Evolutionary conservation across 2,113 vertebrate genomes (phyloP), one percentile per base, ranked within the genome.

Genomic region (Scortum barcoo): DNA sequence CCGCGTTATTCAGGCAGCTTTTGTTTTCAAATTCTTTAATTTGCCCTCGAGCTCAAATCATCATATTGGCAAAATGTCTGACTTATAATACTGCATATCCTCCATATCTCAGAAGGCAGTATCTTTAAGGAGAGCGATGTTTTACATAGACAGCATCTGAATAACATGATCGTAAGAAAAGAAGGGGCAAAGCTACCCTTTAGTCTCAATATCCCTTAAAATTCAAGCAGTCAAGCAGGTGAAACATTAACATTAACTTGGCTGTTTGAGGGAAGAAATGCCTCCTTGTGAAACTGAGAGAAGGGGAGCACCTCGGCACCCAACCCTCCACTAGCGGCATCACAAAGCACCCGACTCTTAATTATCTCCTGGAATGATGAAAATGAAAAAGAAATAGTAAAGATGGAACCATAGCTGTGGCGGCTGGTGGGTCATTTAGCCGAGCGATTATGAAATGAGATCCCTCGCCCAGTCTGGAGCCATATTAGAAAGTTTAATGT

Each of bases 401-500:
- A 90, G 80, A 89, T 48, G 78, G 81, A 89, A 75, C 42, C 58
- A 70, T 53, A 66, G 78, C 76, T 48, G 30, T 79, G 76, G 81
- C 58, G 30, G 68, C 44, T 73, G 62, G 54, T 61, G 84, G 89
- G 73, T 86, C 85, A 89, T 89, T 88, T 90, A 91, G 75, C 72
- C 0, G 3, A 83, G 71, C 83, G 50, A 87, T 89, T 80, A 76
- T 81, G 74, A 90, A 91, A 90, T 87, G 79, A 86, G 83, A 89
- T 88, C 66, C 16, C 69, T 30, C 2, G 44, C 71, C 76, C 44
- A 0, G 75, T 79, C 40, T 61, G 68, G 62, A 83, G 72, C 44
- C 68, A 1, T 67, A 91, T 89, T 86, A 84, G 80, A 89, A 89
- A 75, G 67, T 87, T 77, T 86, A 88, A 90, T 86, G 85, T 53